Percentiles rank a stretch among this genome's conserved stretches.
These are phyloP conservation scores for Saguinus midas DNA, from an alignment of 2,113 vertebrate species.

Conservation along the genomic window DNA sequence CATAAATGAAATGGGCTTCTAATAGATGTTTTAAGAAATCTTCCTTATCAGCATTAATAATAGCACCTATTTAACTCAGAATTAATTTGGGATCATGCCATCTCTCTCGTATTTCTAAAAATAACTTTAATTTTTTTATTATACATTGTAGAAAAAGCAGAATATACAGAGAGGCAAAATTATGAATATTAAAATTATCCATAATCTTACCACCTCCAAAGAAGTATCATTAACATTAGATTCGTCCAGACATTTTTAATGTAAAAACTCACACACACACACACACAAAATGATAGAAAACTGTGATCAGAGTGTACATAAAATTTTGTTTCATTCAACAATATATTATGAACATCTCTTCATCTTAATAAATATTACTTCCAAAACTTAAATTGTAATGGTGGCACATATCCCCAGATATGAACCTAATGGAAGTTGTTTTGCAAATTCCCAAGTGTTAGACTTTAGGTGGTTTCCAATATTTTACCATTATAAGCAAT, in stretches of 20 bases:
- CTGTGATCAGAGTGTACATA: background rate
- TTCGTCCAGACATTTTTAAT: background rate
- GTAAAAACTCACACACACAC: background rate
- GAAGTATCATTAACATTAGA: background rate
- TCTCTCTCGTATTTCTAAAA: conserved; percentile 49
- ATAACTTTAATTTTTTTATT: conserved; percentile 54
- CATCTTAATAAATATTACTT: conserved; percentile 3
- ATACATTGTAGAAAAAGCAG: conserved; percentile 38
- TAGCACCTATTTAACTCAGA: conserved; percentile 49
- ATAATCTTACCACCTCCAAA: conserved; percentile 14
- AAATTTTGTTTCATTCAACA: background rate
- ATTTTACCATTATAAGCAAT: background rate
- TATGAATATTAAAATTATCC: conserved; percentile 33
- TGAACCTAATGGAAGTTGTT: background rate
- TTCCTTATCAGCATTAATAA: conserved; percentile 54
- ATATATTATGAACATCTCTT: conserved; percentile 3
- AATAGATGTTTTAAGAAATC: conserved; percentile 47
- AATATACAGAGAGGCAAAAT: conserved; percentile 26
- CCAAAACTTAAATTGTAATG: background rate
- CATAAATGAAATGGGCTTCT: conserved; percentile 25
- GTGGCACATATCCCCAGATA: background rate
- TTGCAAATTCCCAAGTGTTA: background rate
- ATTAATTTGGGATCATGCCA: conserved; percentile 42
- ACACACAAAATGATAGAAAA: background rate
- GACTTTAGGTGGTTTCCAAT: background rate